Evolutionary conservation across 2,113 vertebrate genomes (phyloP), one percentile per base, ranked within the genome.

Genomic region (Nerophis ophidion): DNA sequence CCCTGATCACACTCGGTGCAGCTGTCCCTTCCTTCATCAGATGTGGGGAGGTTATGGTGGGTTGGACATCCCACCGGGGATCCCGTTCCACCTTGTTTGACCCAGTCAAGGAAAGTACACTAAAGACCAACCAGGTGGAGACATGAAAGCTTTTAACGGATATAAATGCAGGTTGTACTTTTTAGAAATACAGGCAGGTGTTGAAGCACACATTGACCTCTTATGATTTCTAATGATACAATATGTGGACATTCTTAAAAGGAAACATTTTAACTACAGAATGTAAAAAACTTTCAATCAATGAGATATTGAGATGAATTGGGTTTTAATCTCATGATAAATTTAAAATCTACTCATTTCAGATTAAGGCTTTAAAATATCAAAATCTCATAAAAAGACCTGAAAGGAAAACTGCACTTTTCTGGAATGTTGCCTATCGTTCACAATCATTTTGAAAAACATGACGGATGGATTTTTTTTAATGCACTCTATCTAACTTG

Each of bases 21-120:
- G 85, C 87, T 91, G 89, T 87, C 80, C 72, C 79, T 88, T 90
- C 86, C 81, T 85, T 90, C 80, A 87, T 70, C 76, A 45, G 17
- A 9, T 51, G 17, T 12, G 48, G 8, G 44, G 48, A 14, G 11
- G 10, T 26, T 26, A 26, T 26, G 26, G 26, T 26, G 26, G 1
- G 26, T 26, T 26, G 26, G 26, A 26, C 35, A 17, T 9, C 14
- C 5, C 16, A 65, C 48, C 17, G 16, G 56, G 56, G 66, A 60
- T 66, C 65, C 69, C 35, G 2, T 69, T 60, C 63, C 55, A 38
- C 75, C 78, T 73, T 60, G 17, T 72, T 70, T 75, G 68, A 74
- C 79, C 81, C 65, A 63, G 71, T 86, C 85, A 85, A 83, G 79
- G 79, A 85, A 83, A 77, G 79, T 87, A 81, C 66, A 82, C 68